Conservation (phyloP, 2,113 vertebrate species). For the Cynocephalus volans region DNA sequence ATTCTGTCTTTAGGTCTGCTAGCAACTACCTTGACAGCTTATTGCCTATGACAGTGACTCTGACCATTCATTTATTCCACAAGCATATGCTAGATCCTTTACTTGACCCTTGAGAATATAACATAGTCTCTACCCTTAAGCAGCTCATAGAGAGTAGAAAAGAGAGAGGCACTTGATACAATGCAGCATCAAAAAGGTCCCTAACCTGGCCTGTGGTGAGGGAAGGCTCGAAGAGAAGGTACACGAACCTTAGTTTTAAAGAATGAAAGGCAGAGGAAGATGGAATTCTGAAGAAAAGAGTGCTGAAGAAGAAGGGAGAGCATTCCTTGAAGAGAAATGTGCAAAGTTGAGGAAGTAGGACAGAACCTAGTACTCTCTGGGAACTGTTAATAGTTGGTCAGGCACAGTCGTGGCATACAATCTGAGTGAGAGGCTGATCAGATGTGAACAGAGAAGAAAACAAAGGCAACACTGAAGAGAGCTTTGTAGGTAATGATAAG, state of each 20-base stretch:
- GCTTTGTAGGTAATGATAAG: neutral
- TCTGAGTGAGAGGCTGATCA: neutral
- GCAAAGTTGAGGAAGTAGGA: neutral
- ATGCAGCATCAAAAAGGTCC: neutral
- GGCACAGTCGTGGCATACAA: neutral
- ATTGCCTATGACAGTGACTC: neutral
- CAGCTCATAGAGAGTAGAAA: neutral
- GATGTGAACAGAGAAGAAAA: neutral
- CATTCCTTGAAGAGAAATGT: neutral
- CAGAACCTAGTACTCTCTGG: neutral
- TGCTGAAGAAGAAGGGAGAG: neutral
- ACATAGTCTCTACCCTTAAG: neutral
- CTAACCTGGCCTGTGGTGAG: neutral
- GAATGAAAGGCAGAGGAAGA: neutral
- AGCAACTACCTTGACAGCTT: neutral
- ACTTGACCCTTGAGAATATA: neutral
- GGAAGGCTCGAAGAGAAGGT: neutral
- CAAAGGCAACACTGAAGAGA: neutral
- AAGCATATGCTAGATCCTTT: neutral
- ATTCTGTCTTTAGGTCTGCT: neutral
- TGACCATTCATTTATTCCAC: neutral
- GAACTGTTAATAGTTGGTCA: neutral
- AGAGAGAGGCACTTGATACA: neutral
- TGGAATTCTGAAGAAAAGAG: neutral
- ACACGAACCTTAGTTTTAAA: neutral